Evolutionary conservation across 2,888 invertebrate genomes (phyloP), one percentile per base, ranked within the genome.

Genomic region (Acleris sparsana): DNA sequence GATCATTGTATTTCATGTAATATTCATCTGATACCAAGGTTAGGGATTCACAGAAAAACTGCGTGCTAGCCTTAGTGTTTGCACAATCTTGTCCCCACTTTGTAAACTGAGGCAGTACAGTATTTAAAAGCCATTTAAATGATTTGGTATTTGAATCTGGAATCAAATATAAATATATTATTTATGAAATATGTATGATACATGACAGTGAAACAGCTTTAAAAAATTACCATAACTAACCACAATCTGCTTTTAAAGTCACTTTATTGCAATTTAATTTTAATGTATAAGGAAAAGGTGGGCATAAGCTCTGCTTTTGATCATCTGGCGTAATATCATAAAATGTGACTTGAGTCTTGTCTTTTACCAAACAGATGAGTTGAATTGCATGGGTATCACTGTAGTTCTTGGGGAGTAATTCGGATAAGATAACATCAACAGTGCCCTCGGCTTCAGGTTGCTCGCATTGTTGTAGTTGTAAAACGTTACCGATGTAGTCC

Each of bases 11-110:
- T 67, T 95, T 90, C 29, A 84, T 78, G 75, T 94, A 95, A 83
- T 98, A 98, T 67, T 93, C 89, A 69, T 96, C 95, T 13, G 94
- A 88, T 3, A 98, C 89, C 48, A 97, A 89, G 64, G 92, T 88
- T 52, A 98, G 86, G 0, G 97, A 97, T 70, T 90, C 86, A 63
- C 72, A 85, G 59, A 84, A 85, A 43, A 85, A 68, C n/a, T 69
- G 73, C 22, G 72, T 71, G 17, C 70, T 73, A 6, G 71, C 59
- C 46, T 68, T 71, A 71, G 75, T 61, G 71, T 49, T 74, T 71
- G 81, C 63, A 67, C 83, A 73, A 78, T 92, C 88, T 78, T 93
- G 75, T 75, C 94, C 89, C 95, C 96, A 96, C 78, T 94, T 95
- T 1, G 93, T 71, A 67, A 96, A 80, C 79, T 95, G 95, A 16